These are phyloP conservation scores for Lepidothrix coronata DNA, from an alignment of 2,113 vertebrate genomes.

Conservation along the genomic window DNA sequence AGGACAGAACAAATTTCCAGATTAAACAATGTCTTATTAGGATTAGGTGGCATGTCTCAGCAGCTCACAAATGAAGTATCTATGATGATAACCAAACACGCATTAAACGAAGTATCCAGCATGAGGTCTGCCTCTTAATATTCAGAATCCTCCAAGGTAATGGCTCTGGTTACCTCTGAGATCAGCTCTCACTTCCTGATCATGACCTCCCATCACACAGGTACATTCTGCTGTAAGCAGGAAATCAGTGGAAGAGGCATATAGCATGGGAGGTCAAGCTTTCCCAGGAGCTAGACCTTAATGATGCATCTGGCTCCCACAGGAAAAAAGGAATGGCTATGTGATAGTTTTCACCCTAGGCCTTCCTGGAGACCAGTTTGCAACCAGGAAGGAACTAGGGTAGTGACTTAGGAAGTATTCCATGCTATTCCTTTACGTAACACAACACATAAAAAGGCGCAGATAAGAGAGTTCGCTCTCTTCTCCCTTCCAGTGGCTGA, in stretches of 20 bases:
- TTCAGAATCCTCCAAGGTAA: not conserved
- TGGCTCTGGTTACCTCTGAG: not conserved
- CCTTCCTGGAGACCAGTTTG: no score
- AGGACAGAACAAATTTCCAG: not conserved
- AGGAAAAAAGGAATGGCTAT: not conserved
- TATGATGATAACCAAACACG: not conserved
- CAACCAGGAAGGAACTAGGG: no score
- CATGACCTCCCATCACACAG: not conserved
- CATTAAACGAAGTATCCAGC: not conserved
- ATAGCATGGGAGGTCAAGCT: not conserved
- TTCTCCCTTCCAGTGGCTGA: no score
- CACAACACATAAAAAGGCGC: no score
- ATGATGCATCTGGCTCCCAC: not conserved
- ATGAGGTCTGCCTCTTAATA: not conserved
- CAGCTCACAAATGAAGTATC: not conserved
- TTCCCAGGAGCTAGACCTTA: not conserved
- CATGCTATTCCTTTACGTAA: no score
- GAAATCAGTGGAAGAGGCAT: not conserved
- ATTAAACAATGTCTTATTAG: not conserved
- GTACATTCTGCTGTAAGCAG: not conserved
- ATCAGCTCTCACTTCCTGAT: not conserved
- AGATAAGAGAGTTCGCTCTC: no score
- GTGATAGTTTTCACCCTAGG: no score
- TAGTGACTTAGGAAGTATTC: no score
- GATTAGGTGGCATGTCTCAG: not conserved